Evolutionary conservation across 2,888 invertebrate genomes (phyloP), one percentile per base, ranked within the genome.

Genomic region (Erebia palarica): DNA sequence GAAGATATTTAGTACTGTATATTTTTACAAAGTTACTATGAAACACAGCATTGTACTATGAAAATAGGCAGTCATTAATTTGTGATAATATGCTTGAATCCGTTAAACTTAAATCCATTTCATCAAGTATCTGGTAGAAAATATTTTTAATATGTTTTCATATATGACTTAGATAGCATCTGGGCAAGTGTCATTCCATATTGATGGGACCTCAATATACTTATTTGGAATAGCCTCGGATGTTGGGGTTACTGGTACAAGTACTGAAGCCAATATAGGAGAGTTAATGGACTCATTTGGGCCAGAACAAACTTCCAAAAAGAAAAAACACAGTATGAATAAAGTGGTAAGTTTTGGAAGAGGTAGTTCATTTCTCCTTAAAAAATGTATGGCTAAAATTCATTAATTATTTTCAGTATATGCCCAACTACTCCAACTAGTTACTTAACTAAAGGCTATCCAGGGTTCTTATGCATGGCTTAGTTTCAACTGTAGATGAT

Each of bases 101-200:
- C 7, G 47, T 47, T 10, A 47, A 47, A 11, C 47, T 47, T 47
- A 47, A 51, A 51, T 51, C 51, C n/a, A 16, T 53, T 53, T 16
- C 8, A 53, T 53, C 16, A 10, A 18, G 16, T 53, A 16, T 53
- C 7, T 53, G 8, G n/a, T 53, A 53, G 3, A 53, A 16, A 10
- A 53, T 53, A 18, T 53, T 53, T 53, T 53, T 9, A 53, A 53
- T n/a, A 9, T 16, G 2, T 16, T 59, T 42, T 71, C 36, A 36
- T 27, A 11, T 51, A 13, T 53, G 58, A 51, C 81, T 27, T 77
- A 95, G 91, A 94, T 96, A 78, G 95, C 96, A 47, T 95, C 96
- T 71, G 96, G 96, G 1, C 95, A 95, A 84, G 94, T 96, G 49
- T 96, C 96, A 68, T 97, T 97, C 82, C 94, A 95, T 79, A 94